Percentiles rank a stretch among this genome's conserved stretches.
Evolutionary conservation across 2,797 vertebrate genomes (phyloP).

Genomic region (Molossus alvarezi): DNA sequence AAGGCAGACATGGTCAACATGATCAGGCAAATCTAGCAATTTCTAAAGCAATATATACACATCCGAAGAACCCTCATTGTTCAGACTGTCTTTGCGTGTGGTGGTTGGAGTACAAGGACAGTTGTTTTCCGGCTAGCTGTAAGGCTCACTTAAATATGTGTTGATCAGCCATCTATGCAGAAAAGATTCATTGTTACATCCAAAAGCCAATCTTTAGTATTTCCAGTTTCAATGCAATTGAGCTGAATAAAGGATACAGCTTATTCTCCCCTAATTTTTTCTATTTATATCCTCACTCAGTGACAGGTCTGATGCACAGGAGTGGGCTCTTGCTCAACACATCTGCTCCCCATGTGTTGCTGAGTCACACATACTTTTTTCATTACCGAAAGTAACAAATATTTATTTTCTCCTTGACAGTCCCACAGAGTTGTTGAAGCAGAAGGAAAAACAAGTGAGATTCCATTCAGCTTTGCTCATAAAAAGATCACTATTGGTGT

Average conservation of each 20-base stretch:
- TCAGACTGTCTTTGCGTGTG: background rate
- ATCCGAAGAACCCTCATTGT: background rate
- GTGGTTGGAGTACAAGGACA: rapidly evolving
- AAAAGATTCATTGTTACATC: background rate
- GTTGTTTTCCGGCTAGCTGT: background rate
- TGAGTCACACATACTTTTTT: constrained; percentile 85
- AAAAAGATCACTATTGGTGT: constrained; percentile 40
- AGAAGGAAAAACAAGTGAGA: constrained; percentile 80
- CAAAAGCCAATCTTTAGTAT: background rate
- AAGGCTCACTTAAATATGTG: background rate
- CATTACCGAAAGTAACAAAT: constrained; percentile 85
- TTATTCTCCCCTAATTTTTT: constrained; percentile 49
- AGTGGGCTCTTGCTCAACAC: constrained; percentile 81
- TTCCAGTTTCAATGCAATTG: background rate
- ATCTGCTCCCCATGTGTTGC: constrained; percentile 86
- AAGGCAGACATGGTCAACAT: background rate
- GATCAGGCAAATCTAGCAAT: background rate
- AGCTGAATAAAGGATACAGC: background rate
- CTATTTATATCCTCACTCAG: constrained; percentile 71
- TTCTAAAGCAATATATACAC: background rate
- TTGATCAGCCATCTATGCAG: background rate
- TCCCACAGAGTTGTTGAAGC: constrained; percentile 76
- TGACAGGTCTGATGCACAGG: constrained; percentile 76
- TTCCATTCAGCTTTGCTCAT: constrained; percentile 84
- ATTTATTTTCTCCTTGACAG: constrained; percentile 88